Conservation (phyloP, 2,888 invertebrate species). For the Melanostoma scalare region DNA sequence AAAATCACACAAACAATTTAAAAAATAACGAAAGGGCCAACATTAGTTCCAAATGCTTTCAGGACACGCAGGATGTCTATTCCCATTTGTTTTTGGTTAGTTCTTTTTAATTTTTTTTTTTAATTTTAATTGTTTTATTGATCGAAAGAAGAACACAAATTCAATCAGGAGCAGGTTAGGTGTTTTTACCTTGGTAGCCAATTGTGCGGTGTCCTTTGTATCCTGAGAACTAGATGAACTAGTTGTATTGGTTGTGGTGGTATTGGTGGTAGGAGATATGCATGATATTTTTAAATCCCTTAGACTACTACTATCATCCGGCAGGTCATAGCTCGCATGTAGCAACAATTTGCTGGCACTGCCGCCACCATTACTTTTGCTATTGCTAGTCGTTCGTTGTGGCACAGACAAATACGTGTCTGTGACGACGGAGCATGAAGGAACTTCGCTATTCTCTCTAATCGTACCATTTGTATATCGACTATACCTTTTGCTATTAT, state of each 20-base stretch:
- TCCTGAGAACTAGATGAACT: slow-evolving; percentile 71
- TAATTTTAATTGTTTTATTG: too few relatives aligned
- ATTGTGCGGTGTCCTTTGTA: slow-evolving; percentile 68
- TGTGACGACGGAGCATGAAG: slow-evolving; percentile 46
- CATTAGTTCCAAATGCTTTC: slow-evolving; percentile 62
- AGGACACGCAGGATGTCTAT: slow-evolving; percentile 67
- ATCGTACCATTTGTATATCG: slow-evolving; percentile 62
- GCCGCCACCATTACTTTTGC: slow-evolving; percentile 31
- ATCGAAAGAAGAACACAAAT: slow-evolving; percentile 13
- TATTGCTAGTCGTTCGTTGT: slow-evolving; percentile 44
- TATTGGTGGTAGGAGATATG: slow-evolving; percentile 58
- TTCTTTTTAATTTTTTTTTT: neutral
- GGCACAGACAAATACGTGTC: slow-evolving; percentile 57
- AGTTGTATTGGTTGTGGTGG: slow-evolving; percentile 41
- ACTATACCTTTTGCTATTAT: slow-evolving; percentile 60
- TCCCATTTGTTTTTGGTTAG: slow-evolving; percentile 18
- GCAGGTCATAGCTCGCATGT: slow-evolving; percentile 67
- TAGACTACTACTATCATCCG: slow-evolving; percentile 69
- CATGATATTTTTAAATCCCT: slow-evolving; percentile 70
- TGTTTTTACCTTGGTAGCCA: slow-evolving; percentile 65
- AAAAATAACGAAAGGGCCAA: slow-evolving; percentile 8
- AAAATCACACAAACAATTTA: slow-evolving; percentile 20
- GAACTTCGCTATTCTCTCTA: slow-evolving; percentile 51
- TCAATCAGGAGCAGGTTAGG: slow-evolving; percentile 28
- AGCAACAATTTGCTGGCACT: slow-evolving; percentile 55